A percentile compares a stretch with the other conserved stretches of the same genome.
These are phyloP conservation scores for Carassius gibelio DNA, from an alignment of 2,113 vertebrate genomes.

Conservation along the genomic window DNA sequence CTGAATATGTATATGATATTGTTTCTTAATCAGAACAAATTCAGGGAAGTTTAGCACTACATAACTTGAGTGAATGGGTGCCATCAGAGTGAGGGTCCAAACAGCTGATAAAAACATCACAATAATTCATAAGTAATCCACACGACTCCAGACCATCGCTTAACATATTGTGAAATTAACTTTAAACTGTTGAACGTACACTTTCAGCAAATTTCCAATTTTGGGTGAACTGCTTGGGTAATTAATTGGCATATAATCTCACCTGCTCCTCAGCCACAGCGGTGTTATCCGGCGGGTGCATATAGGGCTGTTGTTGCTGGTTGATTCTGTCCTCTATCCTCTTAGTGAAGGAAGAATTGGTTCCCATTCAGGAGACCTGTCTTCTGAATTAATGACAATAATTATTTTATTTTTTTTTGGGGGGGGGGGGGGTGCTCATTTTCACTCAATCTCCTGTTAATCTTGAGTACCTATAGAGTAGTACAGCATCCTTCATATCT, in stretches of 20 bases:
- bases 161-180: too few species aligned
- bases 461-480: too few species aligned
- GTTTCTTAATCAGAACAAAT: neutral
- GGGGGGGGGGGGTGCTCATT: too few species aligned
- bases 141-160: too few species aligned
- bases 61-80: neutral
- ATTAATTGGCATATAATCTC: slow-evolving; percentile 35
- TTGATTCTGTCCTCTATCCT: slow-evolving; percentile 79
- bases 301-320: slow-evolving; percentile 73
- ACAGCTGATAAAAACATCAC: too few species aligned
- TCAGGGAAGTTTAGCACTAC: neutral
- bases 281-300: slow-evolving; percentile 65
- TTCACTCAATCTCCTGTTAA: too few species aligned
- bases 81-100: too few species aligned
- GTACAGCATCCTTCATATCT: too few species aligned
- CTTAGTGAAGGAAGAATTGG: slow-evolving; percentile 86
- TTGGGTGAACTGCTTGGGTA: neutral
- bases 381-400: slow-evolving; percentile 60
- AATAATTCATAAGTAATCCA: too few species aligned
- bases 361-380: slow-evolving; percentile 90
- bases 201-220: neutral
- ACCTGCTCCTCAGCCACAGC: slow-evolving; percentile 93
- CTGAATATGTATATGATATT: neutral
- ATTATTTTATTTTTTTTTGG: too few species aligned
- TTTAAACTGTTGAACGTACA: too few species aligned